Conservation (phyloP, 2,888 invertebrate species). For the Drosophila meridiana region DNA sequence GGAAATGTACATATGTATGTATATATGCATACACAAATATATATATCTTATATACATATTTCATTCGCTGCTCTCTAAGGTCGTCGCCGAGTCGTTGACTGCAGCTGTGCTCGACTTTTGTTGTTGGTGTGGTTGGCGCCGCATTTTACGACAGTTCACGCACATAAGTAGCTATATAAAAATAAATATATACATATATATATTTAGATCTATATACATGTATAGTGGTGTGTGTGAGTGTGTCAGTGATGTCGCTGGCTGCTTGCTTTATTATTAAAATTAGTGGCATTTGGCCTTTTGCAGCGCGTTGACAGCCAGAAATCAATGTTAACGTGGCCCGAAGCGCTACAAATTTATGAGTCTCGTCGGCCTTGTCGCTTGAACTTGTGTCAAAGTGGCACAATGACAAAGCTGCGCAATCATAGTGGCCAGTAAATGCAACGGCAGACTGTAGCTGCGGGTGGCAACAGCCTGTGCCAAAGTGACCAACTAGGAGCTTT, state of each 20-base stretch:
- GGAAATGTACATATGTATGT: conserved; percentile 18
- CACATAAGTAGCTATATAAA: conserved; percentile 29
- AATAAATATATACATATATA: conserved; percentile 23
- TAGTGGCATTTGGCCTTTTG: conserved; percentile 73
- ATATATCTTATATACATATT: conserved; percentile 19
- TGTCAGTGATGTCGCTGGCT: conserved; percentile 10
- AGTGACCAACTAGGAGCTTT: conserved; percentile 8
- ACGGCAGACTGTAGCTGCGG: neutral
- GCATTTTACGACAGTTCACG: conserved; percentile 63
- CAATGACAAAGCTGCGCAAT: conserved; percentile 63
- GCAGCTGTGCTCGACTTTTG: conserved; percentile 52
- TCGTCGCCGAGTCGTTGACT: conserved; percentile 61
- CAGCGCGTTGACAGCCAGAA: conserved; percentile 74
- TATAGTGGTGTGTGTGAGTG: conserved; percentile 6
- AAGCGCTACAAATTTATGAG: conserved; percentile 54
- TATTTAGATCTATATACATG: conserved; percentile 12
- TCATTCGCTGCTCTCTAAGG: conserved; percentile 41
- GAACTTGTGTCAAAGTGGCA: conserved; percentile 75
- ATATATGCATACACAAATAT: neutral
- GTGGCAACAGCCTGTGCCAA: conserved; percentile 15
- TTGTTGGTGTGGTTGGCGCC: conserved; percentile 64
- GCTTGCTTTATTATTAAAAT: conserved; percentile 58
- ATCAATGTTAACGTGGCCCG: conserved; percentile 69
- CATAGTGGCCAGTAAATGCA: conserved; percentile 28
- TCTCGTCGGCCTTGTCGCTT: conserved; percentile 70